phyloP scores from a whole-genome alignment of 2,888 invertebrate species.

The Drosophila greeni region DNA sequence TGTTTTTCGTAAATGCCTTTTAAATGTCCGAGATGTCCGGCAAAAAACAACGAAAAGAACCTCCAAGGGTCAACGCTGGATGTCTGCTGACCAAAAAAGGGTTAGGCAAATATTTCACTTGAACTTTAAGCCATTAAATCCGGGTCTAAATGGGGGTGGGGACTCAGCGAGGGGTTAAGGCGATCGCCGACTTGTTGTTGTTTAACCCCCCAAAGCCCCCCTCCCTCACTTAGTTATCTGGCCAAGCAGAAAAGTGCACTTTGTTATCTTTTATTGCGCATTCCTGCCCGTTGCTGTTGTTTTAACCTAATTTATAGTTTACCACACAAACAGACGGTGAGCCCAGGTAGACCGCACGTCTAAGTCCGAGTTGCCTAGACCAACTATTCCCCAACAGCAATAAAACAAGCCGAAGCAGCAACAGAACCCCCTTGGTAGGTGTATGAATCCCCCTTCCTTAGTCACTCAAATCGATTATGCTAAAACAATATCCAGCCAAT shows the following conservation, averaged over 20 bases:
- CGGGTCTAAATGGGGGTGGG: slow-evolving; percentile 32
- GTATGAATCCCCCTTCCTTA: slow-evolving; percentile 29
- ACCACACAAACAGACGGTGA: slow-evolving; percentile 39
- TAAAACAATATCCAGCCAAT: slow-evolving; percentile 75
- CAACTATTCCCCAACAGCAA: slow-evolving; percentile 67
- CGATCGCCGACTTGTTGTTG: slow-evolving; percentile 26
- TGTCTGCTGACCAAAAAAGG: slow-evolving; percentile 38
- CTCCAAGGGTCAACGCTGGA: slow-evolving; percentile 46
- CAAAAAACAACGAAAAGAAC: neutral
- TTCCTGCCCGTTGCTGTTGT: slow-evolving; percentile 59
- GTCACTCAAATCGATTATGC: slow-evolving; percentile 76
- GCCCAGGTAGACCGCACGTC: slow-evolving; percentile 59
- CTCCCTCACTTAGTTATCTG: slow-evolving; percentile 54
- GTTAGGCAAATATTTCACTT: slow-evolving; percentile 68
- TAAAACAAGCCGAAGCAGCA: slow-evolving; percentile 62
- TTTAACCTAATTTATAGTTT: slow-evolving; percentile 74
- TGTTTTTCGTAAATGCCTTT: slow-evolving; percentile 41
- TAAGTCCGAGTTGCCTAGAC: slow-evolving; percentile 40
- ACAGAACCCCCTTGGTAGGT: neutral
- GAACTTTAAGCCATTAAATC: slow-evolving; percentile 69
- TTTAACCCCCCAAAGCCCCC: slow-evolving; percentile 6
- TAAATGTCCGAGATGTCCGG: slow-evolving; percentile 41
- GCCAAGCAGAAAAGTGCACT: slow-evolving; percentile 70
- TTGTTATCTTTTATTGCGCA: slow-evolving; percentile 75
- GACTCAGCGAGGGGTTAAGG: slow-evolving; percentile 17